Conservation (phyloP, 1,140 invertebrate genomes). For the Drosophila insularis region DNA sequence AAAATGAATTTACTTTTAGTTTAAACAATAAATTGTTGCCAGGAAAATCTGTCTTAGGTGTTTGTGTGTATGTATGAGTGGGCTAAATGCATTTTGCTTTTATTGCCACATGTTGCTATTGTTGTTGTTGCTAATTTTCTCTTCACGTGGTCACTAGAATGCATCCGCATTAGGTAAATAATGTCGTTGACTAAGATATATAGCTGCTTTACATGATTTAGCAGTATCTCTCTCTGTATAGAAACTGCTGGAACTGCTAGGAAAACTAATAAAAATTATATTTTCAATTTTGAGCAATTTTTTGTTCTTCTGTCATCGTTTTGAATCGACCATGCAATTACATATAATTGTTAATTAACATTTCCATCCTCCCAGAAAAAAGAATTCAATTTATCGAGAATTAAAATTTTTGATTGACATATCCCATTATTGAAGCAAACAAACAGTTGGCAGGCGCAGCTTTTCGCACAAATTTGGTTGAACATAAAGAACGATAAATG, state of each 20-base stretch:
- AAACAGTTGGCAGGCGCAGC: neutral
- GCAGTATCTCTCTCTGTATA: neutral
- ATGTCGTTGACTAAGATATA: conserved; percentile 19
- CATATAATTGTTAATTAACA: neutral
- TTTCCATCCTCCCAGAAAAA: neutral
- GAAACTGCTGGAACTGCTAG: neutral
- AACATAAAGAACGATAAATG: too few relatives aligned
- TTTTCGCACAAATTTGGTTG: too few relatives aligned
- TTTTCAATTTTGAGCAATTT: neutral
- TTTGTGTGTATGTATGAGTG: conserved; percentile 10
- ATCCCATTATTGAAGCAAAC: neutral
- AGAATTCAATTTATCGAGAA: neutral
- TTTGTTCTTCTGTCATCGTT: neutral
- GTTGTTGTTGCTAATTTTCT: conserved; percentile 23
- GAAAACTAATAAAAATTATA: neutral
- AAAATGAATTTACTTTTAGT: conserved; percentile 51
- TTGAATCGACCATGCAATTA: neutral
- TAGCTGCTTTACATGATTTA: neutral
- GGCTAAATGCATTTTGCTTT: conserved; percentile 44
- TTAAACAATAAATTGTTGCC: conserved; percentile 72
- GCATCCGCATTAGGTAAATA: conserved; percentile 49
- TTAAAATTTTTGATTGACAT: neutral
- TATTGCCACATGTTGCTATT: conserved; percentile 15
- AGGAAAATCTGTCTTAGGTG: conserved; percentile 34
- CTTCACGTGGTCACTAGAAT: conserved; percentile 43